Evolutionary conservation across 2,888 invertebrate species (phyloP), one percentile per base, ranked within the genome.

Genomic region (Muscina levida): DNA sequence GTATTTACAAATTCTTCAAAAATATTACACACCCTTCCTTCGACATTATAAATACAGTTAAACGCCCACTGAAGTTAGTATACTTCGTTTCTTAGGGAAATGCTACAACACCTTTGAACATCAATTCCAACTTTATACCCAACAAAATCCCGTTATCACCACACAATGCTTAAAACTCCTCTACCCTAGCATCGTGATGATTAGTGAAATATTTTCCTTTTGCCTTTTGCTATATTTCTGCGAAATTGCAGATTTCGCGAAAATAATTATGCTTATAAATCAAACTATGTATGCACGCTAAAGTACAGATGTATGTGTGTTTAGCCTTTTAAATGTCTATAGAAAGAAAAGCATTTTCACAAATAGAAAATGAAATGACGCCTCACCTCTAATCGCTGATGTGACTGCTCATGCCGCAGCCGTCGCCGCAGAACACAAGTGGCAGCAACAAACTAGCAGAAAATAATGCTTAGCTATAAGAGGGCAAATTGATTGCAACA

Each of bases 231-330:
- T 42, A 39, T 62, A 62, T 62, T 62, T 62, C 42, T 62, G 62
- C 22, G 19, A 62, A 77, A 77, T 77, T 81, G 56, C 68, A 71
- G 44, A 77, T 77, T 77, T 81, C 71, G 68, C 56, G 56, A 72
- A 81, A 81, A 81, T 77, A 77, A 77, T 81, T 77, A 72, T 70
- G 74, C 67, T 77, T 75, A 77, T 81, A 81, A 81, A 81, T 81
- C 81, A 81, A 42, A 42, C 42, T 19, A 62, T 15, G 42, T 11
- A 56, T 46, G 46, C 3, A 46, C 31, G 26, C 0, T 5, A n/a
- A 26, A 26, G 31, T 15, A n/a, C 67, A 67, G 19, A 37, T 56
- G 68, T 42, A 4, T 42, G 42, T 70, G 42, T 6, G 22, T 56
- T 26, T 68, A 26, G 70, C 39, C 48, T 62, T 77, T 59, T 4